A percentile compares a stretch with the other conserved stretches of the same genome.
These are phyloP conservation scores for Scolopax bukidnonensis DNA, from an alignment of 2,797 vertebrate genomes.

Conservation along the genomic window DNA sequence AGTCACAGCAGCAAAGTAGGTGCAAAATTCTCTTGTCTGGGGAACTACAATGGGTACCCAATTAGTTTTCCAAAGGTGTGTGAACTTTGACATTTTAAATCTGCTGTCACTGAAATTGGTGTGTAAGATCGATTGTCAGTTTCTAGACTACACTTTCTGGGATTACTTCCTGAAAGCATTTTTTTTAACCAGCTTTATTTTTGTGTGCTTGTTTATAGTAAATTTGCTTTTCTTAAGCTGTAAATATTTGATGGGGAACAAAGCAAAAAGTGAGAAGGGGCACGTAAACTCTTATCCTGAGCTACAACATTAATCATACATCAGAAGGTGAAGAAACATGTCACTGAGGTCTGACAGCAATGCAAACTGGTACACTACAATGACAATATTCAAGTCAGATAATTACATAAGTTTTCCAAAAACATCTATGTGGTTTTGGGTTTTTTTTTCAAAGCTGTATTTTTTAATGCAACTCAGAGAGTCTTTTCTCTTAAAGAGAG, in stretches of 20 bases:
- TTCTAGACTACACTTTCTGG: not conserved
- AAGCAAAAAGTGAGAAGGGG: not conserved
- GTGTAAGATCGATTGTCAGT: not conserved
- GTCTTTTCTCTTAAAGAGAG: not conserved
- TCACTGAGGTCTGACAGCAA: not conserved
- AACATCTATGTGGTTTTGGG: not conserved
- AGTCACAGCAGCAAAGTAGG: not conserved
- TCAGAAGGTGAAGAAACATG: not conserved
- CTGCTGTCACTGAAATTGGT: not conserved
- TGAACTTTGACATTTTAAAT: not conserved
- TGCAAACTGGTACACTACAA: not conserved
- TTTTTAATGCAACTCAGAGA: not conserved
- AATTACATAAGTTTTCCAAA: slow-evolving; percentile 55
- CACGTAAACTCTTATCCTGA: not conserved
- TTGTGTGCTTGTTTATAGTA: not conserved
- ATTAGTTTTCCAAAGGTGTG: not conserved
- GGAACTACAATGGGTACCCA: not conserved
- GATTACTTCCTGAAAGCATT: not conserved
- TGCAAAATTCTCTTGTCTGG: not conserved
- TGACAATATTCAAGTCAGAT: not conserved
- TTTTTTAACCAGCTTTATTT: not conserved
- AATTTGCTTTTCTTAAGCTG: slow-evolving; percentile 22
- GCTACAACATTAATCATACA: not conserved
- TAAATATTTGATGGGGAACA: slow-evolving; percentile 18
- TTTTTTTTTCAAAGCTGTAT: not conserved